These are phyloP conservation scores for Tylochromis polylepis DNA, from an alignment of 2,113 vertebrate genomes.

Conservation along the genomic window DNA sequence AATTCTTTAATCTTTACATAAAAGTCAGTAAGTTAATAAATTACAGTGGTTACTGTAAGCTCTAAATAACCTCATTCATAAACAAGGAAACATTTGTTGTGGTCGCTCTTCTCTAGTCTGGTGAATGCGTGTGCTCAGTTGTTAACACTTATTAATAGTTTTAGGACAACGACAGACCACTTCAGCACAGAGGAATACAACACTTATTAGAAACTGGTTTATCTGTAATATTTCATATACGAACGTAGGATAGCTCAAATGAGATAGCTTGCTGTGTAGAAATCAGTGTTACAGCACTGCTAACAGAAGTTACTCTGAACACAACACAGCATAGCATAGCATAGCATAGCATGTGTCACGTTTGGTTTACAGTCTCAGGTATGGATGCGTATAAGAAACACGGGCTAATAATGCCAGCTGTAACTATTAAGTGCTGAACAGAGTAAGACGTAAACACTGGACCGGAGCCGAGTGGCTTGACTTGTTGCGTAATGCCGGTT, in stretches of 20 bases:
- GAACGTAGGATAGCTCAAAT: background rate
- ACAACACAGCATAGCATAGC: background rate
- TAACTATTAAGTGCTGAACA: rapidly evolving
- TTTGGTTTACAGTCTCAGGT: background rate
- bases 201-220: rapidly evolving
- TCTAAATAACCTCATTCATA: background rate
- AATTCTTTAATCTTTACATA: background rate
- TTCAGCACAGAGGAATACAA: background rate
- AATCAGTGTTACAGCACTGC: background rate
- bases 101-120: background rate
- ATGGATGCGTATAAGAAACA: background rate
- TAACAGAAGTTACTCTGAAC: rapidly evolving
- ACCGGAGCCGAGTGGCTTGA: background rate
- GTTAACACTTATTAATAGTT: too few relatives aligned
- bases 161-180: background rate
- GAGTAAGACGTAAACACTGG: background rate
- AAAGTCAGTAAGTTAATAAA: background rate
- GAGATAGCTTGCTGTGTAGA: background rate
- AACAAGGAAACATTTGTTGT: background rate
- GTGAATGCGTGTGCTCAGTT: background rate
- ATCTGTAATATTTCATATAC: background rate
- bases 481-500: conserved; percentile 19
- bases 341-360: background rate
- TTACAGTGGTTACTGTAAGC: background rate
- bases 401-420: background rate